Conservation (phyloP, 2,888 invertebrate genomes). For the Pediacus dermestoides region DNA sequence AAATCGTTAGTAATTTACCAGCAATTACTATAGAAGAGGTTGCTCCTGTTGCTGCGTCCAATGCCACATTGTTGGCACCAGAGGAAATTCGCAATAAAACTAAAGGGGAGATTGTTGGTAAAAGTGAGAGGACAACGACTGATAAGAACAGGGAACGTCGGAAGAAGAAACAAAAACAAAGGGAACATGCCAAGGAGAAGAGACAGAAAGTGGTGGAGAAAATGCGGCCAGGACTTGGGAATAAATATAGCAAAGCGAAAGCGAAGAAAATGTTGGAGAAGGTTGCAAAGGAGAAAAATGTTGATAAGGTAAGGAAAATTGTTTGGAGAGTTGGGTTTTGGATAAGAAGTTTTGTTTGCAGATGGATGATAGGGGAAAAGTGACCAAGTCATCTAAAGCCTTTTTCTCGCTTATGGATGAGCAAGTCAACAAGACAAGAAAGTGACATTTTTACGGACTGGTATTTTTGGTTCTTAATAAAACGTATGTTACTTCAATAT, state of each 20-base stretch:
- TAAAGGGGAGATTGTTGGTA: constrained; percentile 55
- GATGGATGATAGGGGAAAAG: too few relatives aligned
- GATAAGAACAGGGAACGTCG: constrained; percentile 89
- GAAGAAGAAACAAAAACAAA: constrained; percentile 69
- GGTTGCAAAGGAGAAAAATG: constrained; percentile 62
- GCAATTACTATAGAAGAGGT: constrained; percentile 94
- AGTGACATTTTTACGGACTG: too few relatives aligned
- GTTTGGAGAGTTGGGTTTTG: too few relatives aligned
- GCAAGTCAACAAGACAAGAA: too few relatives aligned
- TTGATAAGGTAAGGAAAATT: constrained; percentile 53
- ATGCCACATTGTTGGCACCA: constrained; percentile 83
- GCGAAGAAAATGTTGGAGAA: constrained; percentile 60
- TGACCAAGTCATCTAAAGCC: too few relatives aligned
- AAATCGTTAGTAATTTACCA: constrained; percentile 86
- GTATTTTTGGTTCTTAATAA: too few relatives aligned
- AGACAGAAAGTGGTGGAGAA: constrained; percentile 52
- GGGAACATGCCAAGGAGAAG: constrained; percentile 53
- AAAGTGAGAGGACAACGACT: constrained; percentile 74
- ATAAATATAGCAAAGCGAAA: constrained; percentile 57
- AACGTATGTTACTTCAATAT: too few relatives aligned
- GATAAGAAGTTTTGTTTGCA: too few relatives aligned
- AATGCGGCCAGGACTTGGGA: constrained; percentile 54
- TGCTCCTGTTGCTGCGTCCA: constrained; percentile 83
- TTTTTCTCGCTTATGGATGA: too few relatives aligned
- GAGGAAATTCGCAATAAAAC: constrained; percentile 74